Conservation (phyloP, 30 jellyfish, hydroid and myxozoan genomes). For the Aurelia sp. region DNA sequence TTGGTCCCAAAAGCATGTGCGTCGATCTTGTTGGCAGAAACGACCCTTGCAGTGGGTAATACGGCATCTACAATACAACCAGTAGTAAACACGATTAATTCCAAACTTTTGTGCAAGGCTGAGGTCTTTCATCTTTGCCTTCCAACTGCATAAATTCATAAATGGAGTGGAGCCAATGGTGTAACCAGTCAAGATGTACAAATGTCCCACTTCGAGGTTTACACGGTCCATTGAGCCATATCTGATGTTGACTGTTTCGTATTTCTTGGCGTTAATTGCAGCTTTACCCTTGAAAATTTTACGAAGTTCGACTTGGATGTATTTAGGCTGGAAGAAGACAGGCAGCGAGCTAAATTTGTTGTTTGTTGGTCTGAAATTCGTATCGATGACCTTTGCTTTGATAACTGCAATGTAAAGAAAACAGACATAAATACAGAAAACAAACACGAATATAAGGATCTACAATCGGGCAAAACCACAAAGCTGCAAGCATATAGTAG, state of each 20-base stretch:
- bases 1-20: conserved; percentile 3
- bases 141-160: conserved; percentile 62
- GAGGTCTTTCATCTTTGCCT: conserved; percentile 51
- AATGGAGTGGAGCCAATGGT: conserved; percentile 9
- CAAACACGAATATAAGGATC: background rate
- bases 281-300: conserved; percentile 38
- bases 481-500: background rate
- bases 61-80: conserved; percentile 38
- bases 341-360: background rate
- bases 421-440: background rate
- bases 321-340: conserved; percentile 15
- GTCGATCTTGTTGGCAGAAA: background rate
- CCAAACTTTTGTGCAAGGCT: conserved; percentile 49
- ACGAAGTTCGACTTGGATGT: conserved; percentile 25
- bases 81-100: conserved; percentile 20
- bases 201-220: conserved; percentile 38
- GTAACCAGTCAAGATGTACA: conserved; percentile 49
- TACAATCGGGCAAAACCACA: background rate
- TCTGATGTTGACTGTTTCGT: conserved; percentile 19
- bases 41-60: conserved; percentile 26
- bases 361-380: conserved; percentile 8
- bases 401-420: conserved; percentile 30
- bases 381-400: conserved; percentile 45
- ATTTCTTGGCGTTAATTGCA: conserved; percentile 5
- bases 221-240: conserved; percentile 35